These are phyloP conservation scores for Amphimedon queenslandica DNA, from an alignment of 37 sponge, comb jelly and placozoan species.

Conservation along the genomic window DNA sequence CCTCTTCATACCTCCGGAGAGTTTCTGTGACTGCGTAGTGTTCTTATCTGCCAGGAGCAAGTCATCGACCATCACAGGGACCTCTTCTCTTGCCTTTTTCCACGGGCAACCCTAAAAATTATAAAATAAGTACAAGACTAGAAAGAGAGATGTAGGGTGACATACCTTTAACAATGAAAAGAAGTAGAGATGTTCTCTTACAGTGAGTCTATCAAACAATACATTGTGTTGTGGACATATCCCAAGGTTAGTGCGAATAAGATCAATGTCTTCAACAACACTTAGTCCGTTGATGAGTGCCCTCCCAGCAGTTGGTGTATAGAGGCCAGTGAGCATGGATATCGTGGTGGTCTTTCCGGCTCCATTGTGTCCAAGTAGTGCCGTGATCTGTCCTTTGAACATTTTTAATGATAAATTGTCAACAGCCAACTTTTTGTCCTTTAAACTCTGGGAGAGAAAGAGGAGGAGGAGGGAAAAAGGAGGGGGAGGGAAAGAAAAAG, in stretches of 20 bases:
- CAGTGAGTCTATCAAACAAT: constrained; percentile 79
- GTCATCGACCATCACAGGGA: constrained; percentile 62
- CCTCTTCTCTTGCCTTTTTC: constrained; percentile 42
- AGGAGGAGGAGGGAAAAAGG: background rate
- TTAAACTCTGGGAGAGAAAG: background rate
- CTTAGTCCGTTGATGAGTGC: constrained; percentile 72
- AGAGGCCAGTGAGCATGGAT: constrained; percentile 87
- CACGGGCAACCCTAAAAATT: background rate
- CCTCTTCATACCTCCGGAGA: constrained; percentile 97
- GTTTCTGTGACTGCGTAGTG: constrained; percentile 32
- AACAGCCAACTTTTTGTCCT: constrained; percentile 73
- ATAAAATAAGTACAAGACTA: background rate
- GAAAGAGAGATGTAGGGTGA: background rate
- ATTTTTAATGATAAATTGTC: constrained; percentile 78
- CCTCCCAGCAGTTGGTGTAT: constrained; percentile 72
- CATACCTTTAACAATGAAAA: constrained; percentile 57
- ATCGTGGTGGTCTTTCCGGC: constrained; percentile 98
- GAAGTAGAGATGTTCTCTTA: constrained; percentile 51
- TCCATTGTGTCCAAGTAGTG: constrained; percentile 96
- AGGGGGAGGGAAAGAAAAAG: background rate
- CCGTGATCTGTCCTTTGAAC: constrained; percentile 91
- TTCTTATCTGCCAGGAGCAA: constrained; percentile 79
- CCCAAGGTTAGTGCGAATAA: constrained; percentile 71
- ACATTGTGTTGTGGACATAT: constrained; percentile 90
- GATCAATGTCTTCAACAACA: constrained; percentile 63